A percentile compares a stretch with the other conserved stretches of the same genome.
Conservation (phyloP, 2,113 vertebrate species). For the Callithrix jacchus region DNA sequence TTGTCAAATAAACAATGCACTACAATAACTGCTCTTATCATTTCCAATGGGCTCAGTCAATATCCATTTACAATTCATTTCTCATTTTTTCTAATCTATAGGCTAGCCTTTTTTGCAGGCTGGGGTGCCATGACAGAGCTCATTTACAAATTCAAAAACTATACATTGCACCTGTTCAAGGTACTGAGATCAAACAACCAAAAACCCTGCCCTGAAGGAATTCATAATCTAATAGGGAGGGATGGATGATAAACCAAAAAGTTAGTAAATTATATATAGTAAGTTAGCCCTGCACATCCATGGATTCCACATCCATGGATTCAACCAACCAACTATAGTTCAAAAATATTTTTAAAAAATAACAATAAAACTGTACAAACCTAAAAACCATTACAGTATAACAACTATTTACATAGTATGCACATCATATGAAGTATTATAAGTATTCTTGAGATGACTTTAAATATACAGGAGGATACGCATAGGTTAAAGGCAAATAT, state of each 20-base stretch:
- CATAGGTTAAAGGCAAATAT: neutral
- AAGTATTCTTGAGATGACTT: neutral
- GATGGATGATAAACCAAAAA: constrained; percentile 28
- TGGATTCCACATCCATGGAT: neutral
- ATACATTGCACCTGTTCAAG: neutral
- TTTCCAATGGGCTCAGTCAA: neutral
- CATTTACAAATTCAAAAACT: neutral
- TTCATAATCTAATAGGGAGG: neutral
- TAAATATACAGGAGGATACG: neutral
- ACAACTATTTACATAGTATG: neutral
- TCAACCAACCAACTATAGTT: neutral
- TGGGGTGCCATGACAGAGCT: neutral
- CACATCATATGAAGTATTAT: neutral
- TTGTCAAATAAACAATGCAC: constrained; percentile 2
- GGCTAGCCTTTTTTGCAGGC: neutral
- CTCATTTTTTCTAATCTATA: neutral
- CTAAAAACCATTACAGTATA: neutral
- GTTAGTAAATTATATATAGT: neutral
- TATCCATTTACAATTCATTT: neutral
- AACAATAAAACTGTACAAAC: neutral
- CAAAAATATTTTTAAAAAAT: neutral
- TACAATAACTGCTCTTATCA: neutral
- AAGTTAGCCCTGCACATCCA: neutral
- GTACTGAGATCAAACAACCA: neutral
- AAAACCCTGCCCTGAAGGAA: neutral